Conservation (phyloP, 2,797 vertebrate species). For the Paratrypauchen microcephalus region DNA sequence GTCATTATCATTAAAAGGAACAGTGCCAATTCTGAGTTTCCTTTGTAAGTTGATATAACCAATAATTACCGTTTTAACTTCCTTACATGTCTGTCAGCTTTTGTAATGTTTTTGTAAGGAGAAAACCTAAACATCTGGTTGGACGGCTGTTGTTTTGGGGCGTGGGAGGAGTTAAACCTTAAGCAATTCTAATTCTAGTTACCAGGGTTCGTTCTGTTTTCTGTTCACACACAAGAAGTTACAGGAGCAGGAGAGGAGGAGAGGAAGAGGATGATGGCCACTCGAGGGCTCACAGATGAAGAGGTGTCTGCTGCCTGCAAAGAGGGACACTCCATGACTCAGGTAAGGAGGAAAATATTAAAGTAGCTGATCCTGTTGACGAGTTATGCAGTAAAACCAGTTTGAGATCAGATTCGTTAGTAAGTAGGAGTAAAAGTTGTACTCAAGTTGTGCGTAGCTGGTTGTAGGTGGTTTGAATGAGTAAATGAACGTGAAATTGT, state of each 20-base stretch:
- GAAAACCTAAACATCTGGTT: slow-evolving; percentile 7
- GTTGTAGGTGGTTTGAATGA: too few relatives aligned
- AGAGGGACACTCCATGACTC: slow-evolving; percentile 64
- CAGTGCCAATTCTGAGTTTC: too few relatives aligned
- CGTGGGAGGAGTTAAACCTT: neutral
- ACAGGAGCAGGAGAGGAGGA: neutral
- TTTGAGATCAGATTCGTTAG: neutral
- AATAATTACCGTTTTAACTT: neutral
- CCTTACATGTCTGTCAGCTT: neutral
- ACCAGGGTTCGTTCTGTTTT: neutral
- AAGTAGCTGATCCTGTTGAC: too few relatives aligned
- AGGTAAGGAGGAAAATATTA: slow-evolving; percentile 40
- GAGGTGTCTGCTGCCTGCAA: slow-evolving; percentile 55
- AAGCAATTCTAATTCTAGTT: neutral
- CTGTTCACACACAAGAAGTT: neutral
- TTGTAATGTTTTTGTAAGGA: neutral
- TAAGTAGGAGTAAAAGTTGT: too few relatives aligned
- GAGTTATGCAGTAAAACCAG: neutral
- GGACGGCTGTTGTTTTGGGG: neutral
- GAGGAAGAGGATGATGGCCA: neutral
- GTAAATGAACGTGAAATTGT: too few relatives aligned
- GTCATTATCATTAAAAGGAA: too few relatives aligned
- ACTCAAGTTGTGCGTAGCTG: too few relatives aligned
- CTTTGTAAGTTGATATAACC: neutral
- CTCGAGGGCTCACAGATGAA: slow-evolving; percentile 54